These are phyloP conservation scores for Drosophila mauritiana DNA, from an alignment of 1,140 invertebrate genomes.

Conservation along the genomic window DNA sequence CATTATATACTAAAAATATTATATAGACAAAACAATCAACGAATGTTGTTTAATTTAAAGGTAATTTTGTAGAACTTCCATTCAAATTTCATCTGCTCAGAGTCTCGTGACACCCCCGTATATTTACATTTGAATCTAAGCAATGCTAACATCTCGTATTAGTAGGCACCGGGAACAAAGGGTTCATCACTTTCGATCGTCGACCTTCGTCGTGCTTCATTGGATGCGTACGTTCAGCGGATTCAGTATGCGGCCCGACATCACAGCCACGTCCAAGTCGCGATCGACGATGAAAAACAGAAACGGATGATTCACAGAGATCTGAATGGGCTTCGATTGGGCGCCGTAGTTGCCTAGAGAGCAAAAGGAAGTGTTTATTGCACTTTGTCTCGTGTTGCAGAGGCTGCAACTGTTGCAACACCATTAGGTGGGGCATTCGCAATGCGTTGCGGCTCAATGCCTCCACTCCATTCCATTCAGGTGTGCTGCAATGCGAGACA, in stretches of 20 bases:
- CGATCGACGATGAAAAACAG: conserved; percentile 93
- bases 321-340: conserved; percentile 87
- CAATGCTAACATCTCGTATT: conserved; percentile 21
- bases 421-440: conserved; percentile 56
- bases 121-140: conserved; percentile 54
- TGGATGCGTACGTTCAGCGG: conserved; percentile 91
- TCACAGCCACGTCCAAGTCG: conserved; percentile 90
- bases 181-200: conserved; percentile 61
- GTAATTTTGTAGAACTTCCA: too few species aligned
- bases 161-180: conserved; percentile 33
- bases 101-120: background rate
- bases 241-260: conserved; percentile 92
- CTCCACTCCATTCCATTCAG: conserved; percentile 24
- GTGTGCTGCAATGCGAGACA: conserved; percentile 62
- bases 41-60: too few species aligned
- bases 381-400: conserved; percentile 42
- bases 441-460: conserved; percentile 66
- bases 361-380: conserved; percentile 72
- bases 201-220: conserved; percentile 79
- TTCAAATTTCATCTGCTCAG: too few species aligned
- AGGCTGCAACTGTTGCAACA: conserved; percentile 11
- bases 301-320: conserved; percentile 91
- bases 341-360: conserved; percentile 76
- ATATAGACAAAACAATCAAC: background rate
- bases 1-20: background rate